Evolutionary conservation across 2,888 invertebrate genomes (phyloP).

Genomic region (Steromphala cineraria): DNA sequence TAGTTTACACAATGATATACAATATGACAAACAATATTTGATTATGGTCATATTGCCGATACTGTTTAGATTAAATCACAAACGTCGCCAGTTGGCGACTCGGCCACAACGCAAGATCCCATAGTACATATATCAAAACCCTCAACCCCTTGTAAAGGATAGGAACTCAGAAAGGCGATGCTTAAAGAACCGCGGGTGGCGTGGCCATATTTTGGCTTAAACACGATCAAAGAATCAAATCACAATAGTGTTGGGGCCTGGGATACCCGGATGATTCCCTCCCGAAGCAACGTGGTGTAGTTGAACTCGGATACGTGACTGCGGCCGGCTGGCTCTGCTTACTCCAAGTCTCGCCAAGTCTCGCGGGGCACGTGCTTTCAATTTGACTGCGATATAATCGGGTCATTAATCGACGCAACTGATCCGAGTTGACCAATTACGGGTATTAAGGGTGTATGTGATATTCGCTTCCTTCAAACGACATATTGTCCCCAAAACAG

Average conservation of each 20-base stretch:
- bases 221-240: constrained; percentile 8
- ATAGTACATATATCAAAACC: background rate
- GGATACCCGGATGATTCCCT: constrained; percentile 4
- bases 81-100: background rate
- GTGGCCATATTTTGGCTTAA: background rate
- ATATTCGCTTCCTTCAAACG: background rate
- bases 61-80: background rate
- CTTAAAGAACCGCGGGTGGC: background rate
- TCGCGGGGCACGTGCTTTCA: constrained; percentile 4
- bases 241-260: background rate
- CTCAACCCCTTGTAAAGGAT: background rate
- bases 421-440: constrained; percentile 16
- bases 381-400: constrained; percentile 21
- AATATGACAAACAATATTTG: background rate
- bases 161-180: background rate
- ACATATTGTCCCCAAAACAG: constrained; percentile 5
- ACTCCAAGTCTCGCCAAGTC: constrained; percentile 3
- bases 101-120: background rate
- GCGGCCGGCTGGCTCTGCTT: background rate
- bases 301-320: background rate
- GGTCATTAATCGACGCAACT: constrained; percentile 19
- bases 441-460: constrained; percentile 10
- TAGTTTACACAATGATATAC: no score
- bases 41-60: background rate
- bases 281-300: background rate